Evolutionary conservation across 2,888 invertebrate genomes (phyloP).

Genomic region (Pammene fasciana): DNA sequence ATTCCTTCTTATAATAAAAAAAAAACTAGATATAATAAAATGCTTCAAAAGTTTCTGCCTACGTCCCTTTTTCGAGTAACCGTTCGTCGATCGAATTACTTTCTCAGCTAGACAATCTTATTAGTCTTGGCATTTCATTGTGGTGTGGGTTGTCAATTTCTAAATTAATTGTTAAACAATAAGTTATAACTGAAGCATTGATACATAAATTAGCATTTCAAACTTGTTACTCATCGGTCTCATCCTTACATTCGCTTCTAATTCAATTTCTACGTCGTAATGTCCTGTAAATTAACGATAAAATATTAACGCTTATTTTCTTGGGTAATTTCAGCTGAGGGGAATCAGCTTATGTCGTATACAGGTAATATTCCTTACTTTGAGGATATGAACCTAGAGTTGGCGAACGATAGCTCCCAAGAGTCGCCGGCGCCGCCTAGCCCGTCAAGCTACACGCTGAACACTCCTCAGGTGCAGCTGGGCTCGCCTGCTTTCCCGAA

Average conservation of each 20-base stretch:
- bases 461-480: slow-evolving; percentile 71
- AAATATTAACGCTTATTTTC: slow-evolving; percentile 53
- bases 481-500: slow-evolving; percentile 66
- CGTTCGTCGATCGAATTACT: background rate
- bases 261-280: background rate
- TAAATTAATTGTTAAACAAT: background rate
- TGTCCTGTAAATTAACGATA: background rate
- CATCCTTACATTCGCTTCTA: slow-evolving; percentile 14
- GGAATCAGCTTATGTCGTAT: slow-evolving; percentile 82
- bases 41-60: background rate
- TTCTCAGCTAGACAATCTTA: slow-evolving; percentile 1
- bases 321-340: slow-evolving; percentile 79
- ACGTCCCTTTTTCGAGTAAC: background rate
- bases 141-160: slow-evolving; percentile 20
- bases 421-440: slow-evolving; percentile 58
- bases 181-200: background rate
- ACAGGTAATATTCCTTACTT: slow-evolving; percentile 82
- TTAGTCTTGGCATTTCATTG: slow-evolving; percentile 17
- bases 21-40: background rate
- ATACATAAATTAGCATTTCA: slow-evolving; percentile 21
- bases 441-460: slow-evolving; percentile 63
- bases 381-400: slow-evolving; percentile 75
- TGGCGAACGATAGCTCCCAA: slow-evolving; percentile 69
- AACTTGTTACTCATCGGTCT: slow-evolving; percentile 17
- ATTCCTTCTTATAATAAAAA: background rate